Conservation (phyloP, 2,888 invertebrate species). For the Lycia hirtaria region DNA sequence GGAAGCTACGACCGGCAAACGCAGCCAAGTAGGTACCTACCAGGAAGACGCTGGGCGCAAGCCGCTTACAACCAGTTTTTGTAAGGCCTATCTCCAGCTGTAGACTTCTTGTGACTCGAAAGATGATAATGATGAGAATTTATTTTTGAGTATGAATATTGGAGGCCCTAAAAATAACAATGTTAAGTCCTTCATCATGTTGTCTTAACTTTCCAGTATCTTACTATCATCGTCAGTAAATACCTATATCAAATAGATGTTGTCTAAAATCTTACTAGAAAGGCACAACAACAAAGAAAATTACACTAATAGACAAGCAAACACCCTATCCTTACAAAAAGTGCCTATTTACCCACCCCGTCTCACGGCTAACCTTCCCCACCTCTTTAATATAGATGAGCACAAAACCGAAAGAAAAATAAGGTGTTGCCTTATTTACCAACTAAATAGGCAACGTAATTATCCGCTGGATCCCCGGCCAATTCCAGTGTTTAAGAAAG, state of each 20-base stretch:
- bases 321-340: conserved; percentile 27
- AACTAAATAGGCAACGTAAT: conserved; percentile 75
- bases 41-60: too few relatives aligned
- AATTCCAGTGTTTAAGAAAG: conserved; percentile 84
- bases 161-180: too few relatives aligned
- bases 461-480: conserved; percentile 76
- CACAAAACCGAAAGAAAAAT: conserved; percentile 58
- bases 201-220: too few relatives aligned
- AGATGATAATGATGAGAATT: too few relatives aligned
- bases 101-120: too few relatives aligned
- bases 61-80: too few relatives aligned
- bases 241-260: not conserved
- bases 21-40: too few relatives aligned
- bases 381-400: conserved; percentile 45
- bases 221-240: not conserved
- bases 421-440: conserved; percentile 65
- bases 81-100: too few relatives aligned
- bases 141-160: too few relatives aligned
- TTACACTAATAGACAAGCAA: conserved; percentile 28
- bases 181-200: too few relatives aligned
- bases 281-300: conserved; percentile 26
- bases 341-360: conserved; percentile 17
- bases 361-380: conserved; percentile 35
- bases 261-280: too few relatives aligned
- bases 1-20: too few relatives aligned